Evolutionary conservation across 2,888 invertebrate genomes (phyloP), one percentile per base, ranked within the genome.

Genomic region (Synanthedon myopaeformis): DNA sequence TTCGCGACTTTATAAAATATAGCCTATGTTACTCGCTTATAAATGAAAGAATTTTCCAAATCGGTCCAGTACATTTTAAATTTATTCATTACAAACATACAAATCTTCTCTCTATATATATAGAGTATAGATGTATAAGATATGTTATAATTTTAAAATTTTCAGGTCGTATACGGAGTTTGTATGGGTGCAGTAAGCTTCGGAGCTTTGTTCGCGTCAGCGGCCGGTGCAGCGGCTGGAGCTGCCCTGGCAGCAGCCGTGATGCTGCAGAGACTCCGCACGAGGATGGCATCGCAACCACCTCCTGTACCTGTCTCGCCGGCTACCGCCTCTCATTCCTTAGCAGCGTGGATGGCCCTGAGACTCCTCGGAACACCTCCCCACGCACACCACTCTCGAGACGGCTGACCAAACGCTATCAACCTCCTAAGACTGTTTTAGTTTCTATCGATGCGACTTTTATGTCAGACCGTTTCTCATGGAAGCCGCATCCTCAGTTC

Each of bases 141-240:
- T 13, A 13, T 11, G 6, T 42, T 1, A 5, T 52, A 8, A 2
- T 42, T 51, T 14, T 35, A 51, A 19, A 8, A 28, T 52, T 64
- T 60, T 2, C 63, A 86, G 86, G 94, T 95, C 0, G 95, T 96
- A 6, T 96, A 96, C 74, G 96, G 96, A 41, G 95, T 96, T 53
- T 96, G 96, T 68, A 92, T 96, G 89, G 96, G 96, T 0, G 94
- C 96, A 23, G 93, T 95, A 0, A 94, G 95, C 28, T 96, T 96
- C 75, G 96, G 96, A 63, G 92, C 95, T 4, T 89, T 96, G 13
- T 96, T 96, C 79, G 94, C 96, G 53, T 90, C 96, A 12, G 94
- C 96, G 0, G 94, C 96, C 0, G 92, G 95, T 10, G 94, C 95
- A 0, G 95, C 96, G 0, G 94, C 96, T 1, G 93, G 95, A 3